A percentile compares a stretch with the other conserved stretches of the same genome.
Evolutionary conservation across 2,888 invertebrate genomes (phyloP).

Genomic region (Cosmopolites sordidus): DNA sequence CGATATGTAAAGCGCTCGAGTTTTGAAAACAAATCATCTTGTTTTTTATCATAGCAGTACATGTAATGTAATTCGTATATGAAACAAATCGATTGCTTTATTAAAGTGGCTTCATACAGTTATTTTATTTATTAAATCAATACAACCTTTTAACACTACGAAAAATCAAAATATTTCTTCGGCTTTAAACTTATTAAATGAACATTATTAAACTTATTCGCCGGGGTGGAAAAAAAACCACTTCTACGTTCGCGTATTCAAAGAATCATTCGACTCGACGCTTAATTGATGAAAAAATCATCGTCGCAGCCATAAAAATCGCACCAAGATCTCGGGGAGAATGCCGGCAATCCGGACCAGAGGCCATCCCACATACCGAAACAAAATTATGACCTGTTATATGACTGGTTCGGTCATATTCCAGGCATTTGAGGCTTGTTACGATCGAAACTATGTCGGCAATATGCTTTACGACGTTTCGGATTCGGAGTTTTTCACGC

Average conservation of each 20-base stretch:
- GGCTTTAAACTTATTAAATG: no score
- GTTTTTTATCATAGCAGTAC: no score
- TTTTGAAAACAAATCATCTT: no score
- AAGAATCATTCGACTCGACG: neutral
- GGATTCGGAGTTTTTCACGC: conserved; percentile 12
- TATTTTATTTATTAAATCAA: no score
- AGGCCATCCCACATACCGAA: conserved; percentile 46
- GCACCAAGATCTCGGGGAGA: conserved; percentile 33
- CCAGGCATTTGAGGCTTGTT: conserved; percentile 18
- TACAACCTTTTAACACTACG: no score
- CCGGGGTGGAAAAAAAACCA: no score
- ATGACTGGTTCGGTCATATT: conserved; percentile 37
- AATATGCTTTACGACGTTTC: conserved; percentile 12
- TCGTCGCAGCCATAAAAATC: conserved; percentile 39
- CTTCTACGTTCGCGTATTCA: neutral
- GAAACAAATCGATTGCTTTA: no score
- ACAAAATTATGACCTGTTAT: conserved; percentile 48
- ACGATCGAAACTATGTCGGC: conserved; percentile 13
- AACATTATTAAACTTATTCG: no score
- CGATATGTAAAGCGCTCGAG: no score
- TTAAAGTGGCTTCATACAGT: no score
- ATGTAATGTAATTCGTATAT: no score
- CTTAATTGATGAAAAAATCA: conserved; percentile 24
- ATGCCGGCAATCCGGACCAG: conserved; percentile 42
- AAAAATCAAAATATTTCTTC: no score